A percentile compares a stretch with the other conserved stretches of the same genome.
These are phyloP conservation scores for Frieseomelitta varia DNA, from an alignment of 1,140 invertebrate genomes.

Conservation along the genomic window DNA sequence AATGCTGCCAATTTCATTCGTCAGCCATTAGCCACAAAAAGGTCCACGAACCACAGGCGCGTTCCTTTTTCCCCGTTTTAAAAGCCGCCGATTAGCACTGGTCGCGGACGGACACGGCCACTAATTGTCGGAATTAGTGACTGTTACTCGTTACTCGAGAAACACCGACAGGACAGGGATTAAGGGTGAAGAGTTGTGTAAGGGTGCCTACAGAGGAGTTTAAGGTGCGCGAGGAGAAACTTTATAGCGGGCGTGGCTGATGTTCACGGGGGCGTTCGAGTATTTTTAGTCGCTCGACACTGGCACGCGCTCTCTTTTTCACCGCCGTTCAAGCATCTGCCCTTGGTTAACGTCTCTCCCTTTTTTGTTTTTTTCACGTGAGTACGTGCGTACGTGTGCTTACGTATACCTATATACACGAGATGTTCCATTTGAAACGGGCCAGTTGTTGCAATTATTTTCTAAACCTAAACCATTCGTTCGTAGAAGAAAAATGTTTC, in stretches of 20 bases:
- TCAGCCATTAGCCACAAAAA: background rate
- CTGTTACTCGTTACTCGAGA: constrained; percentile 52
- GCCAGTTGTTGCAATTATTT: too few relatives aligned
- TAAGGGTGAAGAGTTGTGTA: background rate
- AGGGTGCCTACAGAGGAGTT: constrained; percentile 23
- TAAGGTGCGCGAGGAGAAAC: constrained; percentile 55
- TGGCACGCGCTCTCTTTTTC: constrained; percentile 75
- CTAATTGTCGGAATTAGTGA: constrained; percentile 70
- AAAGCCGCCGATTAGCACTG: background rate
- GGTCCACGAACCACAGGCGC: background rate
- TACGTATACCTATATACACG: too few relatives aligned
- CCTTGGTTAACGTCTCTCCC: constrained; percentile 63
- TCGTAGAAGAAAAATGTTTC: too few relatives aligned
- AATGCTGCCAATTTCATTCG: background rate
- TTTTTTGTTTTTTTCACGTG: constrained; percentile 16
- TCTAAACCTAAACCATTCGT: too few relatives aligned
- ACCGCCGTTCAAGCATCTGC: constrained; percentile 71
- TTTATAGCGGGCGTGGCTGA: constrained; percentile 77
- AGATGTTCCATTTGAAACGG: too few relatives aligned
- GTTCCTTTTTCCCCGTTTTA: background rate
- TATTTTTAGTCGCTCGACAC: constrained; percentile 78
- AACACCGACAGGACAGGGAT: constrained; percentile 39
- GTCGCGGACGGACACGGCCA: constrained; percentile 23
- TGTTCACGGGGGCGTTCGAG: constrained; percentile 69
- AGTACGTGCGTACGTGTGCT: too few relatives aligned